A percentile compares a stretch with the other conserved stretches of the same genome.
Evolutionary conservation across 1,140 invertebrate genomes (phyloP).

Genomic region (Oedothorax gibbosus): DNA sequence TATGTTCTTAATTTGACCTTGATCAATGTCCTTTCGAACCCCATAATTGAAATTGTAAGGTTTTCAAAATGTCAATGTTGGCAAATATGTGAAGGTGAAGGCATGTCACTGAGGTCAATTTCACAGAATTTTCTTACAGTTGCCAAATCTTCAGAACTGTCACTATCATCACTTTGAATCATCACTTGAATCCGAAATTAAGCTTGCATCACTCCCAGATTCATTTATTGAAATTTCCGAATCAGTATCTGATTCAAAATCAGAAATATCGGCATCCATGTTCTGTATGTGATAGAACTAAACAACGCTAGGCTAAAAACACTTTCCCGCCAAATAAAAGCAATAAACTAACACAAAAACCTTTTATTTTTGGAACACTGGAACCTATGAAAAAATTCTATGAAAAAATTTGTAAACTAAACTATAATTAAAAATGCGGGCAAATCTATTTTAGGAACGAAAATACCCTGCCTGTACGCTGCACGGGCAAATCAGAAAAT

Average conservation of each 20-base stretch:
- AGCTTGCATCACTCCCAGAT: slow-evolving; percentile 30
- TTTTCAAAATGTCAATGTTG: too few species aligned
- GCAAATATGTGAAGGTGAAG: not conserved
- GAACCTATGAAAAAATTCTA: not conserved
- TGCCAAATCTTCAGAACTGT: slow-evolving; percentile 29
- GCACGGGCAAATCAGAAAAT: not conserved
- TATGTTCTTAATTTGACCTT: too few species aligned
- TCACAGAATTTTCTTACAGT: slow-evolving; percentile 36
- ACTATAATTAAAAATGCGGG: not conserved
- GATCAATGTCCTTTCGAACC: too few species aligned
- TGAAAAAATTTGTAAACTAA: not conserved
- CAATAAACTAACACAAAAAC: not conserved
- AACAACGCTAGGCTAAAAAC: too few species aligned
- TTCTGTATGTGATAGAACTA: too few species aligned
- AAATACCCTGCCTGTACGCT: not conserved
- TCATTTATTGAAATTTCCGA: slow-evolving; percentile 27
- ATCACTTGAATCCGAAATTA: slow-evolving; percentile 24
- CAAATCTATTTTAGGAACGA: not conserved
- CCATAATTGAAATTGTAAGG: too few species aligned
- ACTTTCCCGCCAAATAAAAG: not conserved
- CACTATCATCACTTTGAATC: slow-evolving; percentile 22
- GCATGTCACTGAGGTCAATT: not conserved
- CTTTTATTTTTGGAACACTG: not conserved
- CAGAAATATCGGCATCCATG: not conserved
- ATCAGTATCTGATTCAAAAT: slow-evolving; percentile 14